A percentile compares a stretch with the other conserved stretches of the same genome.
Evolutionary conservation across 2,797 vertebrate genomes (phyloP).

Genomic region (Balearica regulorum): DNA sequence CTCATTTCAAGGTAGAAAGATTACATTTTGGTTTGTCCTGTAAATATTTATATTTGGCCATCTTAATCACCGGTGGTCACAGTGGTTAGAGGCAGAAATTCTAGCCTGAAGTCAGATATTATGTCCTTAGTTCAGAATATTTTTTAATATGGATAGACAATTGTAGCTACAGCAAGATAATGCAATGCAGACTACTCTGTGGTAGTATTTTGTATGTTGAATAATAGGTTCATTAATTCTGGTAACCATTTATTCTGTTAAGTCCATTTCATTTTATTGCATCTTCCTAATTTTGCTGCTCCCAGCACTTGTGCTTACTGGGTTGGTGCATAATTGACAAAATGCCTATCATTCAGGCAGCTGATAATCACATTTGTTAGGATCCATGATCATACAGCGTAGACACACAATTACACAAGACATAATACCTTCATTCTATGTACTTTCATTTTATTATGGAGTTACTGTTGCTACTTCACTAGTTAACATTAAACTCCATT

Average conservation of each 20-base stretch:
- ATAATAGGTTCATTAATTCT: background rate
- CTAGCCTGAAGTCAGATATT: background rate
- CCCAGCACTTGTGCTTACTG: background rate
- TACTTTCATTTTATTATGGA: background rate
- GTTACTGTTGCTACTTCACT: background rate
- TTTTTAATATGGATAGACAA: background rate
- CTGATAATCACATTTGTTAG: conserved; percentile 2
- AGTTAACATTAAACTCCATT: background rate
- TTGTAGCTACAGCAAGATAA: background rate
- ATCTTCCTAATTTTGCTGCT: background rate
- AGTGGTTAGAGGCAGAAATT: background rate
- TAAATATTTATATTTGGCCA: background rate
- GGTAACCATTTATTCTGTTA: background rate
- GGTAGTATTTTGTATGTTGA: background rate
- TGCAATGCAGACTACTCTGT: background rate
- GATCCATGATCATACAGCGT: background rate
- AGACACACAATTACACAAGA: background rate
- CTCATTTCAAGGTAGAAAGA: background rate
- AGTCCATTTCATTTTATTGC: background rate
- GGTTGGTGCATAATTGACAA: background rate
- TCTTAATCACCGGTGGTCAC: background rate
- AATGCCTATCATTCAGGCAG: background rate
- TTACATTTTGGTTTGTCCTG: background rate
- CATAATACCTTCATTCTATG: background rate
- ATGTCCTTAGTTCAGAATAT: background rate